Evolutionary conservation across 1,140 invertebrate species (phyloP), one percentile per base, ranked within the genome.

Genomic region (Thaumatotibia leucotreta): DNA sequence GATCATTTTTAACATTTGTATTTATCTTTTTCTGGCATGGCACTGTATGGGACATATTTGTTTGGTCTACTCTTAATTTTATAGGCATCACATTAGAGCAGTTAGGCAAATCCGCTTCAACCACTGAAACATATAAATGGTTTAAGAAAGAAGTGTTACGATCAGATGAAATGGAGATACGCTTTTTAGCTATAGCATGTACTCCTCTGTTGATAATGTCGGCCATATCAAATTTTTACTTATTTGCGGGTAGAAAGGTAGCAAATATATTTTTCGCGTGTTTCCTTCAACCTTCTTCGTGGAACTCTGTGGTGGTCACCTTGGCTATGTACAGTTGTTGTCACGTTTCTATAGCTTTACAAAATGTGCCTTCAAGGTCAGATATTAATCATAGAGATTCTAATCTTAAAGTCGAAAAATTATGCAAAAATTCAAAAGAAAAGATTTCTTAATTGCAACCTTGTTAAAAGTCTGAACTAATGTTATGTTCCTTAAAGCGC

Each of bases 1-100:
- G 95, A 11, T 97, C 96, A 14, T 93, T 96, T 14, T 70, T 94
- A 1, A 97, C 96, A 70, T 99, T 98, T 84, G 74, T 91, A 14
- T 98, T 98, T 89, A 95, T 99, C 1, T 97, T 95, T 78, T 79
- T 97, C 39, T 99, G 97, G 98, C 98, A 99, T 86, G 97, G 97
- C 11, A 93, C 95, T 17, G 93, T 94, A 52, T 91, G 91, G 23
- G 94, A 95, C 74, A 95, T 98, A 69, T 93, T 98, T 67, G 92
- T 97, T 67, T 99, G 98, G 97, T 93, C 96, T 4, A 66, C 94
- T 6, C 84, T 97, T 0, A 98, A 98, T 88, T 98, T 95, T 78
- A 73, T 95, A 10, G 96, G 96, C 35, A 90, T 98, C 23, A 89
- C 92, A 4, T 83, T 96, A 20, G 97, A 98, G 91, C 92, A 93